phyloP scores from a whole-genome alignment of 2,888 invertebrate genomes.

The Isoperla grammatica region DNA sequence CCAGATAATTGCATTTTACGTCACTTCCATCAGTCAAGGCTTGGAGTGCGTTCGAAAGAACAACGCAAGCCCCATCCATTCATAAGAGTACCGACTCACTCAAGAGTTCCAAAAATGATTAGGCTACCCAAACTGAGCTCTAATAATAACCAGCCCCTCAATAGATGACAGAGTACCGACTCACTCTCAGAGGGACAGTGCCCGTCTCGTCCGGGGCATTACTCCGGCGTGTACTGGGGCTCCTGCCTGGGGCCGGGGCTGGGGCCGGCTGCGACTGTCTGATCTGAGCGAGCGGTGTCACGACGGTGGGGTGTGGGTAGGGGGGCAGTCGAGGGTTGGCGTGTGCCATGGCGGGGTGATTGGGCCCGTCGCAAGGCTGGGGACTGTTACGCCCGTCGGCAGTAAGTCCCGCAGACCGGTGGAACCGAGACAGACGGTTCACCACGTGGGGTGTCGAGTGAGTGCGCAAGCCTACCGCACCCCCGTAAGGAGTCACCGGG shows the following conservation, averaged over 20 bases:
- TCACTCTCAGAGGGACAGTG: conserved; percentile 40
- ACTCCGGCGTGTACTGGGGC: too few species aligned
- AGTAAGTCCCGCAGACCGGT: conserved; percentile 88
- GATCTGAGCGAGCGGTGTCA: conserved; percentile 80
- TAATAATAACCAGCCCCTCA: too few species aligned
- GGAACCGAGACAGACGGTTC: conserved; percentile 90
- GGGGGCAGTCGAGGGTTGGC: conserved; percentile 89
- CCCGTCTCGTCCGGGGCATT: too few species aligned
- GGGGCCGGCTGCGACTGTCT: conserved; percentile 45
- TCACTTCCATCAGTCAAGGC: too few species aligned
- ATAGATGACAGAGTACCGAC: too few species aligned
- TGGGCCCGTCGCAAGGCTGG: conserved; percentile 35
- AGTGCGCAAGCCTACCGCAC: conserved; percentile 83
- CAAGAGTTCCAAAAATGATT: too few species aligned
- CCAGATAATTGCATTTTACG: too few species aligned
- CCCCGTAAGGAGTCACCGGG: conserved; percentile 94
- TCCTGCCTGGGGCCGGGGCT: too few species aligned
- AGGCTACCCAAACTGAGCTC: too few species aligned
- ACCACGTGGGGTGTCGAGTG: conserved; percentile 93
- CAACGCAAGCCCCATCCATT: too few species aligned
- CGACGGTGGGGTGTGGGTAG: conserved; percentile 76
- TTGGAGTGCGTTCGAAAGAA: too few species aligned
- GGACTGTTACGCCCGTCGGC: conserved; percentile 68
- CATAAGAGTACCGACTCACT: too few species aligned
- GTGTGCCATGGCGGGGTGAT: conserved; percentile 55